phyloP scores from a whole-genome alignment of 2,797 vertebrate genomes.

The Eidolon dupreanum region DNA sequence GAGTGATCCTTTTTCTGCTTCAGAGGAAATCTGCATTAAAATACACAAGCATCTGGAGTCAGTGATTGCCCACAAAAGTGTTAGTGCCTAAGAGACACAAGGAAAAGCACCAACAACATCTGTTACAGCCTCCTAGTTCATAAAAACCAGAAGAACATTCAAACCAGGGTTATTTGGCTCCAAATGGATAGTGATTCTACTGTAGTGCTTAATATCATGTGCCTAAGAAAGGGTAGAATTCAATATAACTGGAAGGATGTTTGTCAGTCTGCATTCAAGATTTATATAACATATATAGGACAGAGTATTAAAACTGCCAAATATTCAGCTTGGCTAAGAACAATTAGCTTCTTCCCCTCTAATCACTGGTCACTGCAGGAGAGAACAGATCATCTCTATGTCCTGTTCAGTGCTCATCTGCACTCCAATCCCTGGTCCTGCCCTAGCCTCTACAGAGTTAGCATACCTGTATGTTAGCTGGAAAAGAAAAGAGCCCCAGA shows the following conservation, averaged over 20 bases:
- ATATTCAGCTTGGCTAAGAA: not conserved
- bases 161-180: not conserved
- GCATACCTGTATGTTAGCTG: too few relatives aligned
- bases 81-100: not conserved
- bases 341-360: not conserved
- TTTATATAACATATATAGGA: not conserved
- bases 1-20: not conserved
- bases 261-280: not conserved
- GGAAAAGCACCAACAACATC: not conserved
- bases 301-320: not conserved
- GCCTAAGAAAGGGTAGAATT: not conserved
- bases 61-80: not conserved
- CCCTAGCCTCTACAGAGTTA: not conserved
- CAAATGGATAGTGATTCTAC: not conserved
- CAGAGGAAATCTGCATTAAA: not conserved
- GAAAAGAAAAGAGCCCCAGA: not conserved
- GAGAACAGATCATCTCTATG: not conserved
- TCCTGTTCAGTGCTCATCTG: not conserved
- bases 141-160: not conserved
- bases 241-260: not conserved
- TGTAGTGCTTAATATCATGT: not conserved
- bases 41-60: not conserved
- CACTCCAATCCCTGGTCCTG: rapidly evolving
- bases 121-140: not conserved
- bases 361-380: not conserved